Percentiles rank a stretch among this genome's conserved stretches.
phyloP scores from a whole-genome alignment of 2,888 invertebrate genomes.

The Temnothorax rugatulus region DNA sequence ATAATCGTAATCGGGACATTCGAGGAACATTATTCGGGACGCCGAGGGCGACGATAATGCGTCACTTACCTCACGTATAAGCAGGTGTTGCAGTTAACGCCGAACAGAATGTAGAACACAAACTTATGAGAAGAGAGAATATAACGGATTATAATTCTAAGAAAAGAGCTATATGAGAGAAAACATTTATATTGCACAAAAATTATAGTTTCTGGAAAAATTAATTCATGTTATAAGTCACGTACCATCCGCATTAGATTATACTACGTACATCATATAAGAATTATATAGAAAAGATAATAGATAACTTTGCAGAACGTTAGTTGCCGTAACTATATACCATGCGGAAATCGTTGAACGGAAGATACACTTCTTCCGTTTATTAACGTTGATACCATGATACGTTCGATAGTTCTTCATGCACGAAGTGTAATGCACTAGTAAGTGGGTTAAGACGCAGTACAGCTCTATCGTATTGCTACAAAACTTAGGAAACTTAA shows the following conservation, averaged over 20 bases:
- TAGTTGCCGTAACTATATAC: slow-evolving; percentile 4
- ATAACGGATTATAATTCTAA: background rate
- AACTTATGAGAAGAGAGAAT: background rate
- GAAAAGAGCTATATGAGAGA: background rate
- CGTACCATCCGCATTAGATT: background rate
- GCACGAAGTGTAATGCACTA: background rate
- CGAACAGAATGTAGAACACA: background rate
- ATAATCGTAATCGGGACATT: background rate
- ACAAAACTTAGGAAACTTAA: slow-evolving; percentile 17
- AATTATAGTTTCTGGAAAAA: background rate
- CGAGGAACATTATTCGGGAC: slow-evolving; percentile 5
- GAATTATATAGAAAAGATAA: background rate
- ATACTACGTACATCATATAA: background rate
- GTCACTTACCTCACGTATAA: background rate
- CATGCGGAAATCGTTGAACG: slow-evolving; percentile 17
- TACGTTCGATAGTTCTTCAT: slow-evolving; percentile 42
- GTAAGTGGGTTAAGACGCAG: slow-evolving; percentile 41
- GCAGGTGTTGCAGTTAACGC: background rate
- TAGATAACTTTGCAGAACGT: slow-evolving; percentile 1
- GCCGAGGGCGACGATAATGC: slow-evolving; percentile 8
- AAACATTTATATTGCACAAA: background rate
- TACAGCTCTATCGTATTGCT: slow-evolving; percentile 17
- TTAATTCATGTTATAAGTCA: background rate
- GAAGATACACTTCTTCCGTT: slow-evolving; percentile 16
- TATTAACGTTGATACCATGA: background rate